Conservation (phyloP, 2,113 vertebrate genomes). For the human (Homo sapiens) region DNA sequence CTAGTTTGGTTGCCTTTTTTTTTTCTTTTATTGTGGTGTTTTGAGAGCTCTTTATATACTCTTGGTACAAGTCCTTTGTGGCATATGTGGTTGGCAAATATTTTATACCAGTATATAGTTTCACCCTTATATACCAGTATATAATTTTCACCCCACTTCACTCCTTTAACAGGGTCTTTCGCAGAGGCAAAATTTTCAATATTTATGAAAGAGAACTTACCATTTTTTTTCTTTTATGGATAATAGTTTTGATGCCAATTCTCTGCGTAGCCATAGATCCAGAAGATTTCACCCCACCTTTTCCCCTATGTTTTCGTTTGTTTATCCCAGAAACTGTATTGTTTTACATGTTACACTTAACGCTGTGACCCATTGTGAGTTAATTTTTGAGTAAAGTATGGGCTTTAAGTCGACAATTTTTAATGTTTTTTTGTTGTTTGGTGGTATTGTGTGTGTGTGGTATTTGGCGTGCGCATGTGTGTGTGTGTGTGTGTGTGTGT, state of each 20-base stretch:
- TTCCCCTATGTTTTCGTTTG: background rate
- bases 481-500: no score
- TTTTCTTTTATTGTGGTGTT: background rate
- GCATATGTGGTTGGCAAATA: background rate
- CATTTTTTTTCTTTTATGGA: background rate
- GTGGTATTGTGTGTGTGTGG: background rate
- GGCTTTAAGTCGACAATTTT: background rate
- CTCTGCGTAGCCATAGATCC: background rate
- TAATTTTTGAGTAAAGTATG: background rate
- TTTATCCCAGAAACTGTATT: background rate
- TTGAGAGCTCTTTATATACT: background rate
- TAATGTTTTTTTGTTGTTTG: background rate
- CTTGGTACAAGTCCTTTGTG: background rate
- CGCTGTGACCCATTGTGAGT: background rate
- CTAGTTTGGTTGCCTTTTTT: background rate
- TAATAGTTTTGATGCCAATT: background rate
- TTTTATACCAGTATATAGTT: background rate
- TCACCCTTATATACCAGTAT: background rate
- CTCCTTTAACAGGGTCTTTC: background rate
- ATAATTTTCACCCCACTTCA: background rate
- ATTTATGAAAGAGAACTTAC: background rate
- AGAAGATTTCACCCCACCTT: background rate
- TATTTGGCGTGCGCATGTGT: no score
- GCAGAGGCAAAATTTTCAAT: background rate
- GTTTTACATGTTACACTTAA: background rate